Percentiles rank a stretch among this genome's conserved stretches.
Conservation (phyloP, 2,888 invertebrate species). For the Sphaerophoria taeniata region DNA sequence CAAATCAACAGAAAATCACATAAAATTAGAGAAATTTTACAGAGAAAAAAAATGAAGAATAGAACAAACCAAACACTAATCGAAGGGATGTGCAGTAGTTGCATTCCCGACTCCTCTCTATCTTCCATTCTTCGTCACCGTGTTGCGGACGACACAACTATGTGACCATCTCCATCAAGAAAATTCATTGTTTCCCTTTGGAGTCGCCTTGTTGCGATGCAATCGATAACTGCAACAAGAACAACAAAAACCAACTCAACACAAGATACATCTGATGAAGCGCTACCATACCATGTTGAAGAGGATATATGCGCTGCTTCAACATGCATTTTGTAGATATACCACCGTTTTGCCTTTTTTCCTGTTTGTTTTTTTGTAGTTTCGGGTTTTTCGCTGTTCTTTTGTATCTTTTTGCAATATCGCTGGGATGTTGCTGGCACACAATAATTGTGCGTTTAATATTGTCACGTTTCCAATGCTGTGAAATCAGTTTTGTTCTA, state of each 20-base stretch:
- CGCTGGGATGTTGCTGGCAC: conserved; percentile 6
- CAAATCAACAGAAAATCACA: no score
- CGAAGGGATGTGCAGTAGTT: conserved; percentile 1
- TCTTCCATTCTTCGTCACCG: conserved; percentile 23
- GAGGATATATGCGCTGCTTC: conserved; percentile 31
- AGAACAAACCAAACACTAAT: neutral
- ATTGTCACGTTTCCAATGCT: conserved; percentile 71
- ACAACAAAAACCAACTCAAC: conserved; percentile 29
- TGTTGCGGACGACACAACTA: neutral
- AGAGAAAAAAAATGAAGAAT: no score
- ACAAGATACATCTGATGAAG: conserved; percentile 54
- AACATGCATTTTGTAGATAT: conserved; percentile 42
- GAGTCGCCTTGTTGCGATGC: conserved; percentile 43
- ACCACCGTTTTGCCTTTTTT: conserved; percentile 19
- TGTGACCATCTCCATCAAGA: conserved; percentile 50
- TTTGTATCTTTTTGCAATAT: neutral
- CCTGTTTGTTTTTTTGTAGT: neutral
- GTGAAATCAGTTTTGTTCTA: conserved; percentile 64
- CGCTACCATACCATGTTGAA: conserved; percentile 57
- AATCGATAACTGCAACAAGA: no score
- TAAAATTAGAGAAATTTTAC: no score
- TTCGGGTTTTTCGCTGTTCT: no score
- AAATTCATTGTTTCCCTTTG: conserved; percentile 70
- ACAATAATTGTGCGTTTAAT: conserved; percentile 74
- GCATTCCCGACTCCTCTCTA: conserved; percentile 17